Conservation (phyloP, 2,888 invertebrate genomes). For the Graphium colonna region DNA sequence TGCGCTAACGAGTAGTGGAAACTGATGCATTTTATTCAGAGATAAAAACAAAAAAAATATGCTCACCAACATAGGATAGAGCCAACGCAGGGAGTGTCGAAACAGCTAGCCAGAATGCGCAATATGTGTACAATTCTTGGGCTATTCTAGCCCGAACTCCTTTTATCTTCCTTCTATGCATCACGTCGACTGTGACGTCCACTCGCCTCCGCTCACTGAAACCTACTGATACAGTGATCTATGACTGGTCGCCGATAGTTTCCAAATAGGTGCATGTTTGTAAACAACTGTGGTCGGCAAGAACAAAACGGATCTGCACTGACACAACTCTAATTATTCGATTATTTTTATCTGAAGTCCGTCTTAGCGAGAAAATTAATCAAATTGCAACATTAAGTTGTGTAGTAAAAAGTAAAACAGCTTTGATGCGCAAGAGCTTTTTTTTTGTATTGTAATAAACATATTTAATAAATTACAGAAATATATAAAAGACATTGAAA, state of each 20-base stretch:
- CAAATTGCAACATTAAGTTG: neutral
- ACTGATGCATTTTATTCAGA: neutral
- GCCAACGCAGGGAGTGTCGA: constrained; percentile 62
- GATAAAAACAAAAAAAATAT: neutral
- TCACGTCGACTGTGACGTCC: constrained; percentile 28
- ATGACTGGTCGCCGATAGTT: constrained; percentile 13
- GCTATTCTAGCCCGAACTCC: constrained; percentile 50
- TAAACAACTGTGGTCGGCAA: constrained; percentile 14
- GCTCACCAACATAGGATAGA: constrained; percentile 65
- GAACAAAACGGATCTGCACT: constrained; percentile 5
- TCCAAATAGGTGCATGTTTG: constrained; percentile 9
- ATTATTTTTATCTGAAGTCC: neutral
- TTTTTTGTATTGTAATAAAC: too few species aligned
- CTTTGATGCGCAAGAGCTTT: too few species aligned
- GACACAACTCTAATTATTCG: neutral
- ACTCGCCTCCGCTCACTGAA: neutral
- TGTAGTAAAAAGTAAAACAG: too few species aligned
- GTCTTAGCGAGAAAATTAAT: neutral
- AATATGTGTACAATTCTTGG: constrained; percentile 62
- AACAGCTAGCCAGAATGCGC: constrained; percentile 64
- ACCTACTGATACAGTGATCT: constrained; percentile 21
- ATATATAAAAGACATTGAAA: too few species aligned
- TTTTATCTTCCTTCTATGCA: constrained; percentile 35
- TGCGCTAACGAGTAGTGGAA: too few species aligned
- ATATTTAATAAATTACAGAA: too few species aligned